phyloP scores from a whole-genome alignment of 2,888 invertebrate genomes.

The Agrenia bidenticulata region DNA sequence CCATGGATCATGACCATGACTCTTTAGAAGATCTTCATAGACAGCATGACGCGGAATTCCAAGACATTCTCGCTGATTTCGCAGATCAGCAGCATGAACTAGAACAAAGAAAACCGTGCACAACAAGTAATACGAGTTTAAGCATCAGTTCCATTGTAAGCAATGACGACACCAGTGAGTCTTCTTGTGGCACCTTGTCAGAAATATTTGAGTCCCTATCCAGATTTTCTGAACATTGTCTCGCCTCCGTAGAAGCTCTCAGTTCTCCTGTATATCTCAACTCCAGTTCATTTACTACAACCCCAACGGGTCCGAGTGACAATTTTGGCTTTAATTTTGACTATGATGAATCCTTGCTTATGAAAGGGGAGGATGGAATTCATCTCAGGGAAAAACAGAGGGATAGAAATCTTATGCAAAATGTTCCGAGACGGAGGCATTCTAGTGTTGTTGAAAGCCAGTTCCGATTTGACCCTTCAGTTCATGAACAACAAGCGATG shows the following conservation, averaged over 20 bases:
- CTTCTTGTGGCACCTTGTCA: slow-evolving; percentile 44
- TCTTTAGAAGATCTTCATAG: slow-evolving; percentile 39
- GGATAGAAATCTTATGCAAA: slow-evolving; percentile 32
- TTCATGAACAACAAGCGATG: background rate
- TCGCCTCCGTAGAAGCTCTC: slow-evolving; percentile 47
- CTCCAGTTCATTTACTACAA: slow-evolving; percentile 31
- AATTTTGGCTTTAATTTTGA: slow-evolving; percentile 42
- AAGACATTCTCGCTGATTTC: slow-evolving; percentile 38
- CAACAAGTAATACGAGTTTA: slow-evolving; percentile 41
- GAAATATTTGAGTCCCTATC: slow-evolving; percentile 50
- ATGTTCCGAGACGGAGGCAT: slow-evolving; percentile 31
- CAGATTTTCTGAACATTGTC: slow-evolving; percentile 48
- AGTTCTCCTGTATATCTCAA: slow-evolving; percentile 37
- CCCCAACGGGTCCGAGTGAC: slow-evolving; percentile 39
- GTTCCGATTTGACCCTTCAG: background rate
- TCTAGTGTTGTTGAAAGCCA: slow-evolving; percentile 31
- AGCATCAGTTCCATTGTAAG: slow-evolving; percentile 46
- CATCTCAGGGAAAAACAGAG: slow-evolving; percentile 21
- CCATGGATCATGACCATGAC: slow-evolving; percentile 30
- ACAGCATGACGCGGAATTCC: slow-evolving; percentile 40
- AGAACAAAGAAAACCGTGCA: slow-evolving; percentile 31
- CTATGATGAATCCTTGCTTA: slow-evolving; percentile 22
- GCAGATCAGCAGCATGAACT: slow-evolving; percentile 41
- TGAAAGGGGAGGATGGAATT: background rate
- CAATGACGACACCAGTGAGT: slow-evolving; percentile 43